Evolutionary conservation across 2,797 vertebrate species (phyloP).

Genomic region (Alectoris magna): DNA sequence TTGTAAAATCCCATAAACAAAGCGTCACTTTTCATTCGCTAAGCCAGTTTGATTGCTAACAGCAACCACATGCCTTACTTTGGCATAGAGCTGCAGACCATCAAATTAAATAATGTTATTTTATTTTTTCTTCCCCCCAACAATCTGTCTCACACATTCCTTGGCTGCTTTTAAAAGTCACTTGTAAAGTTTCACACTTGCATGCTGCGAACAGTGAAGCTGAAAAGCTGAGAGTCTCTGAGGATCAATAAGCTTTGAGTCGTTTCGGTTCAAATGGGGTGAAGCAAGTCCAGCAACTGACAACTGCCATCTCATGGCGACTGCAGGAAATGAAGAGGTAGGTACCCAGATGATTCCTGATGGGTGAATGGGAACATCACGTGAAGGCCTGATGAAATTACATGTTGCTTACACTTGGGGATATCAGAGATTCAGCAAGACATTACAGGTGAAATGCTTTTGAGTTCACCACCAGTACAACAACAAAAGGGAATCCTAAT

Average conservation of each 20-base stretch:
- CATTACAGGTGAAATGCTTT: neutral
- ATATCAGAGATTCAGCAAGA: neutral
- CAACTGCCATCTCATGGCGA: conserved; percentile 52
- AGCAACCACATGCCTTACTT: conserved; percentile 63
- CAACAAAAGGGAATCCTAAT: neutral
- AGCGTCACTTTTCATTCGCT: conserved; percentile 69
- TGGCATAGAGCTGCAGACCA: conserved; percentile 56
- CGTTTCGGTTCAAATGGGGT: neutral
- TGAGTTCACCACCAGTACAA: neutral
- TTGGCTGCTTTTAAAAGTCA: conserved; percentile 66
- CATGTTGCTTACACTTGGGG: neutral
- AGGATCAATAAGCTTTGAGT: conserved; percentile 51
- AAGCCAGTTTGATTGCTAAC: conserved; percentile 55
- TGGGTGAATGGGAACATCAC: neutral
- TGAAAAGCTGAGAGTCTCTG: neutral
- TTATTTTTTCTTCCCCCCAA: neutral
- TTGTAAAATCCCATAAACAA: conserved; percentile 70
- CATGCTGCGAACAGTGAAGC: neutral
- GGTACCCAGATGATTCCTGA: neutral
- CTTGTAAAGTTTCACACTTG: conserved; percentile 71
- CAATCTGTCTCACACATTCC: conserved; percentile 72
- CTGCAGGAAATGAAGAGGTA: neutral
- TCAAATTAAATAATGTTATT: conserved; percentile 68
- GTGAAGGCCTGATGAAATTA: neutral
- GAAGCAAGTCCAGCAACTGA: conserved; percentile 35